Evolutionary conservation across 2,888 invertebrate species (phyloP).

Genomic region (Limnephilus auricula): DNA sequence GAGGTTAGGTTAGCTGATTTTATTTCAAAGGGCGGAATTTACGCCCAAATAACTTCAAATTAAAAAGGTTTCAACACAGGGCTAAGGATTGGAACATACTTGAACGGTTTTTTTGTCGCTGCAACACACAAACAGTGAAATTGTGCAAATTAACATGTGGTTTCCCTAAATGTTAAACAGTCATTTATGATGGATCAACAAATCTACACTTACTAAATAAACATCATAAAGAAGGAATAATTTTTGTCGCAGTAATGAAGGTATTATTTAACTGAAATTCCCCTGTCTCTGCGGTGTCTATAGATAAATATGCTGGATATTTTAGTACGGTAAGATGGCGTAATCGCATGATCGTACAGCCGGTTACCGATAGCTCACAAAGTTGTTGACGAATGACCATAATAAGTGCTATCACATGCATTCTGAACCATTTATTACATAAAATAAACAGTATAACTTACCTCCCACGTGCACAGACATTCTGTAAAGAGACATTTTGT

Average conservation of each 20-base stretch:
- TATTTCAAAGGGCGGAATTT: slow-evolving; percentile 20
- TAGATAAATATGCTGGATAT: slow-evolving; percentile 76
- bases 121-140: slow-evolving; percentile 29
- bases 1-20: slow-evolving; percentile 52
- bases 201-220: slow-evolving; percentile 10
- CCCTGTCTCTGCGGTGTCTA: neutral
- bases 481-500: slow-evolving; percentile 79
- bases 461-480: slow-evolving; percentile 78
- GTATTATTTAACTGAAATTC: neutral
- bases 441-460: slow-evolving; percentile 71
- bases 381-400: slow-evolving; percentile 51
- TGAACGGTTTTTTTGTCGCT: neutral
- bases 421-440: slow-evolving; percentile 43
- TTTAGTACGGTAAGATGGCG: slow-evolving; percentile 78
- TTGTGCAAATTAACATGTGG: slow-evolving; percentile 59
- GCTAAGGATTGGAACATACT: neutral
- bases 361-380: slow-evolving; percentile 49
- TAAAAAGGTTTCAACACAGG: neutral
- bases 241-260: neutral
- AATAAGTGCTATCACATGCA: slow-evolving; percentile 47
- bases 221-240: neutral
- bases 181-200: slow-evolving; percentile 8
- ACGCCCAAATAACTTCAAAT: neutral
- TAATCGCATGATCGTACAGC: slow-evolving; percentile 73
- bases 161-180: slow-evolving; percentile 20